Evolutionary conservation across 2,888 invertebrate species (phyloP).

Genomic region (Hydrotaea diabolus): DNA sequence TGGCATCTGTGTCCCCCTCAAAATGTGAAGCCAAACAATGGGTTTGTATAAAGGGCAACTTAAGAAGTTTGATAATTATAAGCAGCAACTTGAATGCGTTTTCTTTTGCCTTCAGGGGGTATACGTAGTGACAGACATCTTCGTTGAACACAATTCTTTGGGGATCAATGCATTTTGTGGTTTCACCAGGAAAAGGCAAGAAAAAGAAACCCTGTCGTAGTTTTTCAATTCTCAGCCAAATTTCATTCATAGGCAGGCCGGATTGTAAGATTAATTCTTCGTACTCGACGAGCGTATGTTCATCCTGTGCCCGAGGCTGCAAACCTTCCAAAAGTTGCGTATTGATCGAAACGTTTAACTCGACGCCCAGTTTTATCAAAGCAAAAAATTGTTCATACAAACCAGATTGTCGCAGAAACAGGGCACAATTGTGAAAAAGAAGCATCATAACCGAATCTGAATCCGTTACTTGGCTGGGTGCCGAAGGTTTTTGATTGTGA

Average conservation of each 20-base stretch:
- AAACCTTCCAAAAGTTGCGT: conserved; percentile 78
- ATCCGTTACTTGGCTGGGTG: conserved; percentile 69
- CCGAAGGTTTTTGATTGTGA: conserved; percentile 64
- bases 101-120: conserved; percentile 84
- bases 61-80: conserved; percentile 82
- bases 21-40: conserved; percentile 80
- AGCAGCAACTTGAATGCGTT: conserved; percentile 84
- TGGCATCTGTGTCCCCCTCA: conserved; percentile 81
- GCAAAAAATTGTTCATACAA: conserved; percentile 89
- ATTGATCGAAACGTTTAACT: conserved; percentile 83
- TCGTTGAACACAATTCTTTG: conserved; percentile 85
- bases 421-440: conserved; percentile 80
- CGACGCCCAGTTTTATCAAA: conserved; percentile 85
- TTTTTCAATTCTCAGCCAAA: conserved; percentile 89
- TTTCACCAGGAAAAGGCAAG: conserved; percentile 82
- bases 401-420: conserved; percentile 87
- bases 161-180: conserved; percentile 83
- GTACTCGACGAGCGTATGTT: conserved; percentile 81
- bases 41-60: conserved; percentile 84
- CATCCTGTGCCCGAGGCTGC: conserved; percentile 74
- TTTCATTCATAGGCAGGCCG: conserved; percentile 86
- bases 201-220: conserved; percentile 88
- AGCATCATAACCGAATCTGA: conserved; percentile 79
- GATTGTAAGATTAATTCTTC: conserved; percentile 85
- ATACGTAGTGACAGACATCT: conserved; percentile 86